A percentile compares a stretch with the other conserved stretches of the same genome.
phyloP scores from a whole-genome alignment of 37 sponge, comb jelly and placozoan species.

The Diacarnus erythraeanus region DNA sequence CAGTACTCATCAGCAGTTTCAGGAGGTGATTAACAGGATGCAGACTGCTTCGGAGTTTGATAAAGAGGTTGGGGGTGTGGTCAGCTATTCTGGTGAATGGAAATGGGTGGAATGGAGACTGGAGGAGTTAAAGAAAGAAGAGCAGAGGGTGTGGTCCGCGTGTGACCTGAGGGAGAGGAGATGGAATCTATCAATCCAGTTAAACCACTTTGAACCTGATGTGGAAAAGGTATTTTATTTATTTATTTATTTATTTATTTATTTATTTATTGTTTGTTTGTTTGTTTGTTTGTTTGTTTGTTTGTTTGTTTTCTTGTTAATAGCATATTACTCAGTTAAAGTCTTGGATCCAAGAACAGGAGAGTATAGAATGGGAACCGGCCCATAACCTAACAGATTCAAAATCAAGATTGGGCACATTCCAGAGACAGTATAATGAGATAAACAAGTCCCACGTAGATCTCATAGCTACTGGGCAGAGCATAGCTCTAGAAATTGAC shows the following conservation, averaged over 20 bases:
- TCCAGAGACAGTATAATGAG: constrained; percentile 43
- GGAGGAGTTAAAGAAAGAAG: constrained; percentile 5
- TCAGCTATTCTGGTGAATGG: constrained; percentile 23
- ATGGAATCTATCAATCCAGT: constrained; percentile 24
- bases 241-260: background rate
- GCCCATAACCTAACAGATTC: constrained; percentile 28
- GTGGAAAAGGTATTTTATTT: constrained; percentile 34
- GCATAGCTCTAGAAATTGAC: constrained; percentile 1
- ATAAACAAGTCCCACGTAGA: background rate
- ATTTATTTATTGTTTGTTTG: background rate
- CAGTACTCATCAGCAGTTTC: background rate
- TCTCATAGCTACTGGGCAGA: constrained; percentile 20
- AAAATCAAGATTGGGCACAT: constrained; percentile 35
- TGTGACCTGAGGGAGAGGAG: constrained; percentile 30
- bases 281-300: background rate
- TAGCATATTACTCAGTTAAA: background rate
- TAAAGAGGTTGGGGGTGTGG: background rate
- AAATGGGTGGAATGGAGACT: background rate
- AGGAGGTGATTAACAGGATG: constrained; percentile 12
- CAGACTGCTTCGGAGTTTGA: background rate
- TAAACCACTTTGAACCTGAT: constrained; percentile 25
- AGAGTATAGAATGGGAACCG: constrained; percentile 17
- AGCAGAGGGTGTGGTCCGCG: constrained; percentile 21
- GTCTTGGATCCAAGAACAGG: constrained; percentile 34
- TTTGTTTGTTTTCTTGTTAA: constrained; percentile 25